Evolutionary conservation across 2,113 vertebrate species (phyloP).

Genomic region (Aspidoscelis tigris): DNA sequence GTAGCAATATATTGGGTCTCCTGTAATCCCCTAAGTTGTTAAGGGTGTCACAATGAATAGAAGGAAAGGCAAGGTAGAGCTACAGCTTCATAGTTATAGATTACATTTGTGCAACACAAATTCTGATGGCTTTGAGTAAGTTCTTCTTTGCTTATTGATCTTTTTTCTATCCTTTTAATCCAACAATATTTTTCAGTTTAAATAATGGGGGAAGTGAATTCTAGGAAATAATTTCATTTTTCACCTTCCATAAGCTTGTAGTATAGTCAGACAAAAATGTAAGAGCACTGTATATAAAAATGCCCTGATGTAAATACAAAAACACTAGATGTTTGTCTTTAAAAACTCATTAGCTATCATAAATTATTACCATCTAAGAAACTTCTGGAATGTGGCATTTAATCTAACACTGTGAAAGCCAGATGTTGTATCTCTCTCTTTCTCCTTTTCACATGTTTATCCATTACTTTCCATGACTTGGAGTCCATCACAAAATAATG

Average conservation of each 20-base stretch:
- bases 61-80: no score
- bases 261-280: background rate
- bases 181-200: background rate
- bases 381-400: conserved; percentile 28
- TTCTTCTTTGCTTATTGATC: background rate
- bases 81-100: no score
- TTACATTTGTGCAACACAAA: background rate
- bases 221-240: background rate
- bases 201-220: background rate
- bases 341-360: conserved; percentile 23
- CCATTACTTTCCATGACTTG: conserved; percentile 1
- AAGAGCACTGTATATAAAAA: background rate
- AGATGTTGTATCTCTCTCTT: conserved; percentile 18
- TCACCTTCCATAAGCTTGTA: background rate
- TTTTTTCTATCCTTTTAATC: background rate
- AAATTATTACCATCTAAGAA: conserved; percentile 15
- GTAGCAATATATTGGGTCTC: no score
- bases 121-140: background rate
- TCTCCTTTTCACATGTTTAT: background rate
- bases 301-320: conserved; percentile 2
- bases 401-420: conserved; percentile 37
- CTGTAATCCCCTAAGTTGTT: no score
- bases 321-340: background rate
- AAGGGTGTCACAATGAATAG: no score
- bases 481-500: conserved; percentile 27